Evolutionary conservation across 1,140 invertebrate genomes (phyloP).

Genomic region (Potamilus streckersoni): DNA sequence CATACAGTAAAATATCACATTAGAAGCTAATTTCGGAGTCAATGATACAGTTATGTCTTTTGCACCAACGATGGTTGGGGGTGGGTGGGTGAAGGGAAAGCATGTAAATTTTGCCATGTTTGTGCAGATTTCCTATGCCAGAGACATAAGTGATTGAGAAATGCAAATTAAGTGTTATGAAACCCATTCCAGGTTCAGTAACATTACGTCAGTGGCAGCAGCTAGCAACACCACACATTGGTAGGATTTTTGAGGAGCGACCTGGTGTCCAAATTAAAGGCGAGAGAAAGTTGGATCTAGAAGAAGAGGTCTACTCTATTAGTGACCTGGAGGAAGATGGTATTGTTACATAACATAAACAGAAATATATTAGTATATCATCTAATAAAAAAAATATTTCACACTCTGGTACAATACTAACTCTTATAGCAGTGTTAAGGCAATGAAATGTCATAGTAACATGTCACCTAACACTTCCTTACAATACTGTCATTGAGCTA

Average conservation of each 20-base stretch:
- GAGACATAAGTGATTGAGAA: no score
- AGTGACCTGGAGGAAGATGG: constrained; percentile 91
- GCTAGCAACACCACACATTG: constrained; percentile 91
- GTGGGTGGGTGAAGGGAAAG: not conserved
- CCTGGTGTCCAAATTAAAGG: constrained; percentile 91
- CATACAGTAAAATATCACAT: no score
- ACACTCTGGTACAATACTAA: no score
- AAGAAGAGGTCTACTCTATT: constrained; percentile 82
- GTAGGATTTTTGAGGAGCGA: constrained; percentile 88
- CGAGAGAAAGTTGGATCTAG: constrained; percentile 77
- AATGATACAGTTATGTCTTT: no score
- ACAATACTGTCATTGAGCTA: no score
- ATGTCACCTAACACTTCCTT: no score
- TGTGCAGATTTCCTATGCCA: not conserved
- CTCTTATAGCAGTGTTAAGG: no score
- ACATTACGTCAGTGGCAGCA: constrained; percentile 82
- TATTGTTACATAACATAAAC: constrained; percentile 12
- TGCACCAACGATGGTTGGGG: no score
- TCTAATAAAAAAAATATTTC: no score
- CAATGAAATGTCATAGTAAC: no score
- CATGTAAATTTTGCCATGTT: not conserved
- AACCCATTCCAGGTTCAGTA: constrained; percentile 45
- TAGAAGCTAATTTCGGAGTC: no score
- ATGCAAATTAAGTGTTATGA: not conserved
- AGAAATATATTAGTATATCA: no score